phyloP scores from a whole-genome alignment of 2,113 vertebrate species.

The Sapajus apella region DNA sequence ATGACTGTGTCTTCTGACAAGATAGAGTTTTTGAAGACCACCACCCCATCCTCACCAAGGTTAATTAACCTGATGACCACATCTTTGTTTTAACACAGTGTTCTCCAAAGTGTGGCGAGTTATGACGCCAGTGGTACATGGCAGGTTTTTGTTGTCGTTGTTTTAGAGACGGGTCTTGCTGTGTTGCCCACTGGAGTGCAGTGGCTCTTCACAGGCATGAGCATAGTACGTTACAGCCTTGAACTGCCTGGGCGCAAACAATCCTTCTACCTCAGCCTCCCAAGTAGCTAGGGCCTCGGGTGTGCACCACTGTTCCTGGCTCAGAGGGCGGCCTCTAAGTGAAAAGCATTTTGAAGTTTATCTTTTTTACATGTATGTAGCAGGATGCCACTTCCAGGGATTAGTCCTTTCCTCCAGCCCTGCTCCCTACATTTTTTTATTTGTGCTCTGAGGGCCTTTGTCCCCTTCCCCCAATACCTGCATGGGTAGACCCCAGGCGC shows the following conservation, averaged over 20 bases:
- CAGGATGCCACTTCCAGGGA: background rate
- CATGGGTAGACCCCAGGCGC: background rate
- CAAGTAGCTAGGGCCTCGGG: no score
- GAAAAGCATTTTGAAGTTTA: background rate
- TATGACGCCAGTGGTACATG: background rate
- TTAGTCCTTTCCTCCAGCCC: background rate
- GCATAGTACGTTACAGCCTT: no score
- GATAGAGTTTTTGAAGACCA: background rate
- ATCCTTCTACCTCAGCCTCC: no score
- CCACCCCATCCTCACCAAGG: background rate
- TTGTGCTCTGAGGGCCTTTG: background rate
- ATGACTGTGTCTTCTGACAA: background rate
- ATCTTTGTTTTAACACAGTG: background rate
- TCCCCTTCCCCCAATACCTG: background rate
- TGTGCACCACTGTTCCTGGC: no score
- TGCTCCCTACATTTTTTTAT: background rate
- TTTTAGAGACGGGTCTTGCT: no score
- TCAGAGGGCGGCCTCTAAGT: background rate
- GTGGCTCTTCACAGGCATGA: no score
- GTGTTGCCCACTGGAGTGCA: no score
- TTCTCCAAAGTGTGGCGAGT: background rate
- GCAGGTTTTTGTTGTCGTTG: no score
- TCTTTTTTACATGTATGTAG: background rate
- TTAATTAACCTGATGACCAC: background rate
- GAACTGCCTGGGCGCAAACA: no score